Evolutionary conservation across 2,797 vertebrate species (phyloP).

Genomic region (Labeo calbasu): DNA sequence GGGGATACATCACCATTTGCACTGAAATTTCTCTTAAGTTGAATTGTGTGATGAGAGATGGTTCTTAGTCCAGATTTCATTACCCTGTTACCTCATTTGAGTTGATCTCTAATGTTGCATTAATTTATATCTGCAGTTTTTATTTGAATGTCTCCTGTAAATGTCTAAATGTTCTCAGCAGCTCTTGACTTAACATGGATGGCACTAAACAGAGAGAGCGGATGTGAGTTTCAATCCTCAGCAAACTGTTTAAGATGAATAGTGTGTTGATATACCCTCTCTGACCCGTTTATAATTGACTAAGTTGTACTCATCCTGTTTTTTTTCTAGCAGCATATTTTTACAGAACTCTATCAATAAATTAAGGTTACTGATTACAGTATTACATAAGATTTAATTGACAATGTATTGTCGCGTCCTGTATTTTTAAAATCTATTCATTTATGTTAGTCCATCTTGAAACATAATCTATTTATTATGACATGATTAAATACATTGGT

Average conservation of each 20-base stretch:
- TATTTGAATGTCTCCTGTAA: constrained; percentile 2
- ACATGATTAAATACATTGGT: constrained; percentile 64
- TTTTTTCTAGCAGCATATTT: constrained; percentile 6
- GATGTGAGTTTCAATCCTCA: neutral
- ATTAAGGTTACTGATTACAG: constrained; percentile 64
- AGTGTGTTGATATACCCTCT: neutral
- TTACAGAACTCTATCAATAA: constrained; percentile 18
- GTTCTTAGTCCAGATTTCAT: constrained; percentile 1
- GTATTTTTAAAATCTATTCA: constrained; percentile 59
- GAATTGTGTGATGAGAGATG: neutral
- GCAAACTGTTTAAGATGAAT: neutral
- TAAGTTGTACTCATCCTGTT: neutral
- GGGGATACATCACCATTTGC: neutral
- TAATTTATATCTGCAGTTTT: neutral
- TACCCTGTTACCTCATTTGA: neutral
- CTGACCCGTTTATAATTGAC: constrained; percentile 7
- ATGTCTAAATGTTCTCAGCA: constrained; percentile 18
- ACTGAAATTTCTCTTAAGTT: constrained; percentile 3
- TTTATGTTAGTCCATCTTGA: constrained; percentile 60
- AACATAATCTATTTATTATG: constrained; percentile 69
- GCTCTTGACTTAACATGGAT: neutral
- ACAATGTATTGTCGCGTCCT: constrained; percentile 64
- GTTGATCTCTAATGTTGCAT: neutral
- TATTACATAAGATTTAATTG: constrained; percentile 66
- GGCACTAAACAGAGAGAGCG: neutral